phyloP scores from a whole-genome alignment of 2,113 vertebrate species.

The Salvelinus namaycush region DNA sequence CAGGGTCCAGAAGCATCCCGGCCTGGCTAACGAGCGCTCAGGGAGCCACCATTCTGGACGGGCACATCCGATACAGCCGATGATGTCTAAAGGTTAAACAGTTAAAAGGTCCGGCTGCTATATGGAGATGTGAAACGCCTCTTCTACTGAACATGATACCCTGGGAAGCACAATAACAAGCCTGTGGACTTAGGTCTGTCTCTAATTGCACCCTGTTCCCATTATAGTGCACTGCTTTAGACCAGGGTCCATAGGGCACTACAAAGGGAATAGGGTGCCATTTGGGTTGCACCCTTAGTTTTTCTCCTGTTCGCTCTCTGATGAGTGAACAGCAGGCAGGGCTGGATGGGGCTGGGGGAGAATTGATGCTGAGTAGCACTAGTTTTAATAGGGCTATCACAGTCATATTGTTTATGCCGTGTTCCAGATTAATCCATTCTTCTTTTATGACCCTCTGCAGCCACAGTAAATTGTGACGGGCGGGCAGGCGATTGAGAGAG shows the following conservation, averaged over 20 bases:
- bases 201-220: neutral
- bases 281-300: neutral
- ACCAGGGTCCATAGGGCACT: conserved; percentile 26
- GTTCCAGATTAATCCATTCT: conserved; percentile 80
- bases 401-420: conserved; percentile 79
- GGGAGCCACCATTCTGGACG: conserved; percentile 61
- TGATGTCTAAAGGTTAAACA: conserved; percentile 73
- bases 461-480: conserved; percentile 71
- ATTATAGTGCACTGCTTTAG: conserved; percentile 29
- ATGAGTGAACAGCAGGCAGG: conserved; percentile 24
- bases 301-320: neutral
- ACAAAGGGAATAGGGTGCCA: conserved; percentile 10
- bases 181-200: conserved; percentile 51
- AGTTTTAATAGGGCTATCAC: conserved; percentile 78
- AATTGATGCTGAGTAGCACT: conserved; percentile 74
- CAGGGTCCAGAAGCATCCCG: conserved; percentile 7
- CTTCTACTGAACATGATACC: conserved; percentile 64
- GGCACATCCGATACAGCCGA: conserved; percentile 64
- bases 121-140: conserved; percentile 66
- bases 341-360: conserved; percentile 41
- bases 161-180: conserved; percentile 69
- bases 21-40: conserved; percentile 62
- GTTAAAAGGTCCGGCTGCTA: conserved; percentile 70
- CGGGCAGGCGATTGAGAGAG: conserved; percentile 23
- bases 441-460: conserved; percentile 77